These are phyloP conservation scores for Fopius arisanus DNA, from an alignment of 1,140 invertebrate genomes.

Conservation along the genomic window DNA sequence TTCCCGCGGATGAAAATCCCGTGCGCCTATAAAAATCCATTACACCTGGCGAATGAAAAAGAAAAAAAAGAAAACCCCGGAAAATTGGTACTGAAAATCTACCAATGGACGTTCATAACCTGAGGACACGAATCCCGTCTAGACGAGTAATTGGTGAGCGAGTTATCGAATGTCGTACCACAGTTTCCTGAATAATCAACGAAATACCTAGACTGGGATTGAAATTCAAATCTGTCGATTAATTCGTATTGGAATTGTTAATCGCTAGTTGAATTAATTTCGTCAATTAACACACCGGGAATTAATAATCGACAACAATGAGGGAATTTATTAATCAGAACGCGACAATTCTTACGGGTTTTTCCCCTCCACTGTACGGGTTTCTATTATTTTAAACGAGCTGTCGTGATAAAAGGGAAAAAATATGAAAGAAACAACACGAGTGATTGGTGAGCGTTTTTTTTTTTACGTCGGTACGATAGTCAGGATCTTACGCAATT, in stretches of 20 bases:
- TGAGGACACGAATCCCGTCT: background rate
- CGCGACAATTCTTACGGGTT: background rate
- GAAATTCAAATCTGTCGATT: background rate
- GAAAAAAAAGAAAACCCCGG: too few relatives aligned
- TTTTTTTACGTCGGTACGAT: slow-evolving; percentile 5
- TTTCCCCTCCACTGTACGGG: background rate
- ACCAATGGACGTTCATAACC: background rate
- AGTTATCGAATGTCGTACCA: background rate
- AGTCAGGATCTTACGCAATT: slow-evolving; percentile 28
- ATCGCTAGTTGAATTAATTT: background rate
- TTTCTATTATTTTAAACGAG: background rate
- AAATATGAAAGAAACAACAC: background rate
- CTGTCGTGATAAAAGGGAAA: background rate
- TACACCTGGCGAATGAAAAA: too few relatives aligned
- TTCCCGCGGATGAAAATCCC: too few relatives aligned
- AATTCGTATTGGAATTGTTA: background rate
- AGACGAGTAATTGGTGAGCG: background rate
- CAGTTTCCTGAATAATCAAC: background rate
- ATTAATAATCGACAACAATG: background rate
- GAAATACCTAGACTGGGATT: background rate
- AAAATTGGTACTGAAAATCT: background rate
- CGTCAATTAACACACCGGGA: background rate
- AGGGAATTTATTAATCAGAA: background rate
- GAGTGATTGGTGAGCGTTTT: background rate
- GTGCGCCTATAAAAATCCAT: too few relatives aligned